Evolutionary conservation across 1,140 invertebrate genomes (phyloP).

Genomic region (Eupristina koningsbergeri): DNA sequence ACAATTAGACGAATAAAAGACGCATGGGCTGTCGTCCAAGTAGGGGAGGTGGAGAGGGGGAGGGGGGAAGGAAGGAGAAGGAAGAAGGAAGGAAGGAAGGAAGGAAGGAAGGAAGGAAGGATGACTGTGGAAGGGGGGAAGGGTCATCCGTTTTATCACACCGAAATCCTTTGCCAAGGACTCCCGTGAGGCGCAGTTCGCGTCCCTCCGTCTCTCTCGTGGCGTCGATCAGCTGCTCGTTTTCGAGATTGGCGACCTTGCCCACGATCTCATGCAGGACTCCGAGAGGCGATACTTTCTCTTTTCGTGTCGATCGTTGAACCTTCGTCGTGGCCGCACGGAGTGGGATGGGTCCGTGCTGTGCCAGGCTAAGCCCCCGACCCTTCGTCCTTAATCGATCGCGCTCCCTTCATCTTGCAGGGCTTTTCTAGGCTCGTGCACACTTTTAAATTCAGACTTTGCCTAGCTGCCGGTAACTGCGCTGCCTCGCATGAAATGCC

Average conservation of each 20-base stretch:
- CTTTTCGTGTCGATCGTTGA: slow-evolving; percentile 46
- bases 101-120: too few relatives aligned
- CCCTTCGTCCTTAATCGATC: neutral
- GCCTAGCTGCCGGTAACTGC: too few relatives aligned
- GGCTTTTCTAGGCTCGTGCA: too few relatives aligned
- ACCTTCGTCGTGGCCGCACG: neutral
- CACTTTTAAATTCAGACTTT: too few relatives aligned
- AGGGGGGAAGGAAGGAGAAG: too few relatives aligned
- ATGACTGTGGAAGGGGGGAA: too few relatives aligned
- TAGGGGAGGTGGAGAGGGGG: too few relatives aligned
- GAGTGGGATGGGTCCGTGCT: neutral
- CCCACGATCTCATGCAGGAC: neutral
- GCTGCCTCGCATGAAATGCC: too few relatives aligned
- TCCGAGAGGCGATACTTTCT: slow-evolving; percentile 45
- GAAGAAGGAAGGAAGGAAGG: too few relatives aligned
- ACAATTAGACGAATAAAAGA: neutral
- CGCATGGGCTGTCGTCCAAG: neutral
- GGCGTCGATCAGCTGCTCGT: slow-evolving; percentile 49
- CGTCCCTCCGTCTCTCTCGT: neutral
- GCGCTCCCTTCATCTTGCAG: too few relatives aligned
- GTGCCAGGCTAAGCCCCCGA: neutral
- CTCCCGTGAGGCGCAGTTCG: neutral
- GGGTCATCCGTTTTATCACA: neutral
- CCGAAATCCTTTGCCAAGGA: slow-evolving; percentile 35
- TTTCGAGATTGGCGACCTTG: slow-evolving; percentile 41